These are phyloP conservation scores for Drosophila parabipectinata DNA, from an alignment of 1,140 invertebrate species.

Conservation along the genomic window DNA sequence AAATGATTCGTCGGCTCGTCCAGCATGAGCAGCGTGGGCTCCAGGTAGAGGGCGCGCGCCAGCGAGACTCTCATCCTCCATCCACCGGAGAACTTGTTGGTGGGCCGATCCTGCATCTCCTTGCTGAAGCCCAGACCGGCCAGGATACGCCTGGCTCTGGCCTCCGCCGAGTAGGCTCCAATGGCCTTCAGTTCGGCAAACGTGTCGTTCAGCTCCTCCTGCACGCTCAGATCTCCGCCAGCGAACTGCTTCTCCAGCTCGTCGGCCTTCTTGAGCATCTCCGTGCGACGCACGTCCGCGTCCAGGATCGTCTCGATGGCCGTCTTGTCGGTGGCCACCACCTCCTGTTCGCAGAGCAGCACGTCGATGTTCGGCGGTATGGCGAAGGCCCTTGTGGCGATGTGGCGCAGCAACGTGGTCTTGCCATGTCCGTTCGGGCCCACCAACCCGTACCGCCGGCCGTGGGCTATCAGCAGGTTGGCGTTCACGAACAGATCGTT, in stretches of 20 bases:
- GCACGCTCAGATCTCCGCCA: constrained; percentile 87
- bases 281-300: constrained; percentile 94
- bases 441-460: constrained; percentile 97
- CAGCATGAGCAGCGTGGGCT: constrained; percentile 96
- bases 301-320: constrained; percentile 97
- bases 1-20: constrained; percentile 98
- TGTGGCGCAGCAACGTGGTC: constrained; percentile 98
- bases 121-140: constrained; percentile 98
- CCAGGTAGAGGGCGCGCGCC: constrained; percentile 94
- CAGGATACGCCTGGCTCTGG: constrained; percentile 96
- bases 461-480: constrained; percentile 95
- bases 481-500: constrained; percentile 99
- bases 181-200: constrained; percentile 98
- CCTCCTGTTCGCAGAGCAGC: constrained; percentile 99
- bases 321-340: constrained; percentile 95
- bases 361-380: constrained; percentile 99
- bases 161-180: constrained; percentile 98
- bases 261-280: constrained; percentile 92
- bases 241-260: constrained; percentile 90
- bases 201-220: constrained; percentile 94
- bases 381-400: constrained; percentile 93
- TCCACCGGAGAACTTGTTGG: constrained; percentile 98
- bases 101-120: constrained; percentile 97
- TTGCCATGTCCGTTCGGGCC: constrained; percentile 99
- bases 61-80: constrained; percentile 99